Conservation (phyloP, 1,140 invertebrate species). For the Achroia grisella region DNA sequence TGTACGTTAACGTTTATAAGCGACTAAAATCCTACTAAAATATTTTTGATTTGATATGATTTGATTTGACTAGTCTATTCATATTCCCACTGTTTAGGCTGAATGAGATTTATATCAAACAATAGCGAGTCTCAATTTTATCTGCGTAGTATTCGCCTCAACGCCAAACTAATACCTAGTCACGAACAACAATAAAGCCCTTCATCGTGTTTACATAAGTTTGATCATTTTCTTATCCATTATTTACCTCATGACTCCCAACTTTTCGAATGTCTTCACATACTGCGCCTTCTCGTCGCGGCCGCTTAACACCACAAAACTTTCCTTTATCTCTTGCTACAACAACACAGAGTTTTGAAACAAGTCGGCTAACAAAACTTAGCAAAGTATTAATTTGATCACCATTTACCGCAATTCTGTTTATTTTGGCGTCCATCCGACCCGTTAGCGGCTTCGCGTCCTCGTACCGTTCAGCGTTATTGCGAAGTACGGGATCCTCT, state of each 20-base stretch:
- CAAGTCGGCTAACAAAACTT: background rate
- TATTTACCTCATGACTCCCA: slow-evolving; percentile 54
- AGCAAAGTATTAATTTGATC: slow-evolving; percentile 1
- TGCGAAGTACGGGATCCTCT: slow-evolving; percentile 29
- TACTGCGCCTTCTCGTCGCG: slow-evolving; percentile 31
- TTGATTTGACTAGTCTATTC: too few species aligned
- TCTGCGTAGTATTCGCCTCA: too few species aligned
- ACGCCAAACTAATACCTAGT: too few species aligned
- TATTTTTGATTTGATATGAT: too few species aligned
- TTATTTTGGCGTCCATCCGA: slow-evolving; percentile 43
- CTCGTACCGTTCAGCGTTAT: slow-evolving; percentile 27
- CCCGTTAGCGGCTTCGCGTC: slow-evolving; percentile 42
- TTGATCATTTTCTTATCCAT: background rate
- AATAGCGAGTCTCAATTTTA: too few species aligned
- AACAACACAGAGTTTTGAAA: slow-evolving; percentile 12
- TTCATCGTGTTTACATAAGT: too few species aligned
- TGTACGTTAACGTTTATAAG: too few species aligned
- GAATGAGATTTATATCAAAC: too few species aligned
- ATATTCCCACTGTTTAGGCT: too few species aligned
- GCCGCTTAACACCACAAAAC: slow-evolving; percentile 42
- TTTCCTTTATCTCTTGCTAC: slow-evolving; percentile 66
- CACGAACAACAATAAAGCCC: too few species aligned
- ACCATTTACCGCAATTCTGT: slow-evolving; percentile 49
- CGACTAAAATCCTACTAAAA: too few species aligned
- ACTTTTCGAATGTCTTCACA: slow-evolving; percentile 37